Conservation (phyloP, 30 jellyfish, hydroid and myxozoan genomes). For the Chrysaora quinquecirrha region DNA sequence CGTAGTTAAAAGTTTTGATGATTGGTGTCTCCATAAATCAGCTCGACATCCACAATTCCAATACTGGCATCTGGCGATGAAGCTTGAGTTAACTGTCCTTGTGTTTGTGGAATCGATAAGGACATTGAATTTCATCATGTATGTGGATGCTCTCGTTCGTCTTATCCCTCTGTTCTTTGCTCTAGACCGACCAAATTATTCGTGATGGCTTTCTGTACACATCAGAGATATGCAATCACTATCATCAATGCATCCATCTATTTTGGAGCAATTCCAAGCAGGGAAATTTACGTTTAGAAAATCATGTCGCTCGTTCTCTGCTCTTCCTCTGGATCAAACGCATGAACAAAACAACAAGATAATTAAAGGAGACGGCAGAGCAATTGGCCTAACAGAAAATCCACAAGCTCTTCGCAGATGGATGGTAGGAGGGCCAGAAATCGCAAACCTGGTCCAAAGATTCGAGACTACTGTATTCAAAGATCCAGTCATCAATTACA, state of each 20-base stretch:
- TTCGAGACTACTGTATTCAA: conserved; percentile 23
- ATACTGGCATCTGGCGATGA: conserved; percentile 33
- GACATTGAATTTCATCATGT: conserved; percentile 29
- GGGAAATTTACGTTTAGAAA: conserved; percentile 36
- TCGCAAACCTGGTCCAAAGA: conserved; percentile 25
- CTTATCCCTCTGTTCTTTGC: conserved; percentile 50
- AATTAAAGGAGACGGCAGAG: conserved; percentile 59
- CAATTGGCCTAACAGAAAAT: conserved; percentile 45
- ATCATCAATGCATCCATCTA: conserved; percentile 2
- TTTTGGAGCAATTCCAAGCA: conserved; percentile 19
- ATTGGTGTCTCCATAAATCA: conserved; percentile 22
- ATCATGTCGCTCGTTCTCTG: conserved; percentile 25
- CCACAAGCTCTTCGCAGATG: conserved; percentile 20
- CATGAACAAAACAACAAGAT: conserved; percentile 31
- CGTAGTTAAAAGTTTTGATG: not conserved
- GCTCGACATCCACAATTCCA: conserved; percentile 34
- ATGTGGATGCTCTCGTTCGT: conserved; percentile 15
- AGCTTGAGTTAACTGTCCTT: conserved; percentile 28
- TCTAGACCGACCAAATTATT: conserved; percentile 28
- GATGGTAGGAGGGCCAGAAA: conserved; percentile 62
- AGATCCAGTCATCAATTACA: conserved; percentile 13
- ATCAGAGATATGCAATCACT: conserved; percentile 34
- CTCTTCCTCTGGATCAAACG: conserved; percentile 32
- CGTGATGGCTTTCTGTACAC: conserved; percentile 54
- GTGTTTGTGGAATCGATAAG: conserved; percentile 32